Evolutionary conservation across 2,113 vertebrate species (phyloP).

Genomic region (Etheostoma spectabile): DNA sequence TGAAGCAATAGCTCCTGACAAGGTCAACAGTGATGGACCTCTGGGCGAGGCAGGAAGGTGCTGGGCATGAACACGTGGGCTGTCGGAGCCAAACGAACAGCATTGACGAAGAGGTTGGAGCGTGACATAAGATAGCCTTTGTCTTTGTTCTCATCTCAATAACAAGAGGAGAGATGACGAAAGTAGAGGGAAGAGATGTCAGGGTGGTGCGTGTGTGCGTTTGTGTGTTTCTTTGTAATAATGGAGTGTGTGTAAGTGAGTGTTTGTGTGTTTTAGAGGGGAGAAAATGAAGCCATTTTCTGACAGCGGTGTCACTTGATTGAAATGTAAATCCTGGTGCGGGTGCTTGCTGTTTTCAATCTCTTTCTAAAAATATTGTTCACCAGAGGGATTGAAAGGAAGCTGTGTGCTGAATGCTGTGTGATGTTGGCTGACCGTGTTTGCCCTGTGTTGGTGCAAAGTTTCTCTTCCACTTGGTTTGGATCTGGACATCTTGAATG

Average conservation of each 20-base stretch:
- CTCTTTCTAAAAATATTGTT: constrained; percentile 54
- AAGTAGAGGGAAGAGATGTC: not conserved
- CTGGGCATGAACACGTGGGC: constrained; percentile 4
- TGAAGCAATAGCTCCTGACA: constrained; percentile 55
- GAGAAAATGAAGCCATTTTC: constrained; percentile 68
- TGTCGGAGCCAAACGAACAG: constrained; percentile 47
- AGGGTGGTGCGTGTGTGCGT: not conserved
- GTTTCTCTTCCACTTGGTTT: constrained; percentile 2
- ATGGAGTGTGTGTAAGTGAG: constrained; percentile 3
- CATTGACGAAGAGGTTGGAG: constrained; percentile 35
- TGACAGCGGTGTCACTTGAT: constrained; percentile 64
- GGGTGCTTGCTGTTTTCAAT: constrained; percentile 62
- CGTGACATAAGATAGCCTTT: constrained; percentile 30
- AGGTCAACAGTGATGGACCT: constrained; percentile 55
- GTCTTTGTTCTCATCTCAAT: constrained; percentile 21
- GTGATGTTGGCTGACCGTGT: constrained; percentile 47
- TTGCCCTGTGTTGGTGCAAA: constrained; percentile 35
- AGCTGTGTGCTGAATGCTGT: constrained; percentile 53
- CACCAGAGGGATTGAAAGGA: constrained; percentile 62
- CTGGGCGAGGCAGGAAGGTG: constrained; percentile 33
- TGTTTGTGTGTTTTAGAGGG: constrained; percentile 28
- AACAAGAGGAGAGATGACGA: constrained; percentile 1
- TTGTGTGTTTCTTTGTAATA: constrained; percentile 9
- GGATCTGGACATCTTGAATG: not conserved
- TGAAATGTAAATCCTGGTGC: constrained; percentile 70